These are phyloP conservation scores for Heliconius hewitsoni DNA, from an alignment of 1,140 invertebrate genomes.

Conservation along the genomic window DNA sequence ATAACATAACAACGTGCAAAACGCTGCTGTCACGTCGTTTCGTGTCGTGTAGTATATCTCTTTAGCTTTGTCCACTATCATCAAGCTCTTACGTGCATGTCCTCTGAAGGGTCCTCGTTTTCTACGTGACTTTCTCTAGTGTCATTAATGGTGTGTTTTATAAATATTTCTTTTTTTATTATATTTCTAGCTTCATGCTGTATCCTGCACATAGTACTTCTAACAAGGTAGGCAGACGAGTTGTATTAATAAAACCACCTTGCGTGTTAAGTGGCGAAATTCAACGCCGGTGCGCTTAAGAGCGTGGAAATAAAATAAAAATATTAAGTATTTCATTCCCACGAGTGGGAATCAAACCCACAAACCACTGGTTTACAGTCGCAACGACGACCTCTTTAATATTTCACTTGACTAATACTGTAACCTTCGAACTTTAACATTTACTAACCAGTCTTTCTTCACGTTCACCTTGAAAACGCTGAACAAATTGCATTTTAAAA, in stretches of 20 bases:
- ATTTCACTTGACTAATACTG: not conserved
- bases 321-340: no score
- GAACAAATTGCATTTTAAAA: not conserved
- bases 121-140: not conserved
- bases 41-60: not conserved
- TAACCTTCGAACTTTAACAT: not conserved
- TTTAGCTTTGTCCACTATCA: not conserved
- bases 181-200: no score
- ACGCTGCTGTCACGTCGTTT: not conserved
- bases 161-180: not conserved
- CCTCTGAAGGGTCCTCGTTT: not conserved
- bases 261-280: no score
- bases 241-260: no score
- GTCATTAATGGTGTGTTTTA: not conserved
- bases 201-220: no score
- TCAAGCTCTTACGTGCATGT: not conserved
- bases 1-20: not conserved
- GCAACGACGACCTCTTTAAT: not conserved
- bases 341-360: no score
- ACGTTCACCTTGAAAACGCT: not conserved
- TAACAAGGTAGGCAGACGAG: no score
- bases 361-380: no score
- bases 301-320: no score
- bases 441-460: not conserved
- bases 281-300: no score